A percentile compares a stretch with the other conserved stretches of the same genome.
These are phyloP conservation scores for Falco peregrinus DNA, from an alignment of 2,797 vertebrate genomes.

Conservation along the genomic window DNA sequence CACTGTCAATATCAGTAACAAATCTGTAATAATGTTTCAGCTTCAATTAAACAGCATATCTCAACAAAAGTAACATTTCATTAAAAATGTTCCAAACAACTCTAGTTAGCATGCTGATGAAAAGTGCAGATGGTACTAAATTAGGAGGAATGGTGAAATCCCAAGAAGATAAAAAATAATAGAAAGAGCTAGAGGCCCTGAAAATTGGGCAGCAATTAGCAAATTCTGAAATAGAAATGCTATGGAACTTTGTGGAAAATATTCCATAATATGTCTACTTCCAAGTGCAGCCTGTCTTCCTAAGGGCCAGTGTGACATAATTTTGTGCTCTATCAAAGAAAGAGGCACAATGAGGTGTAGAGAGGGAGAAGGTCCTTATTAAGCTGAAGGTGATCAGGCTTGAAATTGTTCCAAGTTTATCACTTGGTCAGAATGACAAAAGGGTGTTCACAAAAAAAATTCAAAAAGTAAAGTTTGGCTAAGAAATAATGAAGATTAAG, in stretches of 20 bases:
- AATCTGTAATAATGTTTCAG: background rate
- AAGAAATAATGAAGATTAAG: background rate
- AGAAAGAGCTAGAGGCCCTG: background rate
- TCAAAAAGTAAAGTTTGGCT: background rate
- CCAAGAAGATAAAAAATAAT: conserved; percentile 15
- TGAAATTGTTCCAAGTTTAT: background rate
- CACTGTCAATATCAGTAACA: background rate
- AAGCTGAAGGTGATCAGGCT: background rate
- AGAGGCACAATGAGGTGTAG: background rate
- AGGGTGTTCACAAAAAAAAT: background rate
- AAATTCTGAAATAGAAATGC: conserved; percentile 10
- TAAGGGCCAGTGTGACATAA: background rate
- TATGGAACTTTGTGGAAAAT: background rate
- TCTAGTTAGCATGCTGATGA: conserved; percentile 38
- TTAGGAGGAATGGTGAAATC: conserved; percentile 33
- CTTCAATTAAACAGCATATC: conserved; percentile 4
- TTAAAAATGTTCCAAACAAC: conserved; percentile 36
- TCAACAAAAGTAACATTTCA: conserved; percentile 39
- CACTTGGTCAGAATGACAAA: background rate
- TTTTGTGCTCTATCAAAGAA: background rate
- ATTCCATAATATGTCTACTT: background rate
- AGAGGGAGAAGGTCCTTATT: background rate
- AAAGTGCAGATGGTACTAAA: conserved; percentile 63
- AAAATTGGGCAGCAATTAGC: background rate
- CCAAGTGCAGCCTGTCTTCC: background rate